phyloP scores from a whole-genome alignment of 1,140 invertebrate species.

The Thaumetopoea pityocampa region DNA sequence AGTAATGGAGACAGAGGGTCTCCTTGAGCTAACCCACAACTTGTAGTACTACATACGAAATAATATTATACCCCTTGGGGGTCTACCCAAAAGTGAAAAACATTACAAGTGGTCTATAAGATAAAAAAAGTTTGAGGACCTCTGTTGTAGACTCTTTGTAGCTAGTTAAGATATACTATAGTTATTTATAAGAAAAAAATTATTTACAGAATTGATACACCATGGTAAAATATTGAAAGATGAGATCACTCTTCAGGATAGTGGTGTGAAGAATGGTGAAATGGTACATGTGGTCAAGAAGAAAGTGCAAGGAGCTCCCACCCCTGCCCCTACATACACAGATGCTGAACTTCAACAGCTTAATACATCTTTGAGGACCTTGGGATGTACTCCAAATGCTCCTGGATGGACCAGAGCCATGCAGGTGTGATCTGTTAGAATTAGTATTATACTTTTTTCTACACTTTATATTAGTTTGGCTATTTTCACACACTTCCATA shows the following conservation, averaged over 20 bases:
- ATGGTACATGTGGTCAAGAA: conserved; percentile 69
- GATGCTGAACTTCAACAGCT: conserved; percentile 56
- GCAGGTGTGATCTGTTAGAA: conserved; percentile 41
- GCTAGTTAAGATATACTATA: background rate
- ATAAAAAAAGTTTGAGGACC: background rate
- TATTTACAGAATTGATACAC: conserved; percentile 55
- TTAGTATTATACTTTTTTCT: background rate
- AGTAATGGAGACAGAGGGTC: no score
- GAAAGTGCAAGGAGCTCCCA: conserved; percentile 31
- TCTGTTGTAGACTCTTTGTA: background rate
- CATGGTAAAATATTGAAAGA: conserved; percentile 66
- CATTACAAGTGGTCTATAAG: no score
- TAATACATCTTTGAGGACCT: conserved; percentile 45
- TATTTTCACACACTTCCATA: no score
- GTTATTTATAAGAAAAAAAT: conserved; percentile 2
- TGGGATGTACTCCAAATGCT: conserved; percentile 65
- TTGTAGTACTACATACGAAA: no score
- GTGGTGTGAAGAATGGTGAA: conserved; percentile 61
- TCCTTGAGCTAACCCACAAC: no score
- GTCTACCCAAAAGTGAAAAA: no score
- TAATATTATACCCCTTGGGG: no score
- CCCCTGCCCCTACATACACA: conserved; percentile 38
- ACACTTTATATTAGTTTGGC: no score
- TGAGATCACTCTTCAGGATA: conserved; percentile 43
- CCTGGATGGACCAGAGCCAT: conserved; percentile 66